Percentiles rank a stretch among this genome's conserved stretches.
Evolutionary conservation across 1,140 invertebrate genomes (phyloP).

Genomic region (Drosophila carrolli): DNA sequence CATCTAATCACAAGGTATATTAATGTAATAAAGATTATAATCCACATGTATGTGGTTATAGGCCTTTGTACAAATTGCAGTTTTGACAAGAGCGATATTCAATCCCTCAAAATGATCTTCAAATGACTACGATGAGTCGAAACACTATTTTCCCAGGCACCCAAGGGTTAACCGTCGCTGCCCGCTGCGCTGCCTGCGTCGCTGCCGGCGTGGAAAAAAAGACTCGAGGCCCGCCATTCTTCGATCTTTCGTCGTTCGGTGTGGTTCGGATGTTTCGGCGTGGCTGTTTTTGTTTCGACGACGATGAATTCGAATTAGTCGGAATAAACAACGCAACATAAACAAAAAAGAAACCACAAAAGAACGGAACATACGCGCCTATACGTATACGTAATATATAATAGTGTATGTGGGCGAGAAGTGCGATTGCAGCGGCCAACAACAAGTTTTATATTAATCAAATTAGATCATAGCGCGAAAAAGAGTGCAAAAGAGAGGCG

Average conservation of each 20-base stretch:
- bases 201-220: constrained; percentile 30
- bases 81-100: background rate
- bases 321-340: constrained; percentile 67
- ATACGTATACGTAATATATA: constrained; percentile 21
- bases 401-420: constrained; percentile 43
- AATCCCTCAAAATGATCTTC: background rate
- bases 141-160: background rate
- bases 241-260: constrained; percentile 75
- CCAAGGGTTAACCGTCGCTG: constrained; percentile 29
- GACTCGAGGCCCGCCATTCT: constrained; percentile 39
- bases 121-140: background rate
- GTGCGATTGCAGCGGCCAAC: constrained; percentile 55
- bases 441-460: constrained; percentile 82
- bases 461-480: constrained; percentile 68
- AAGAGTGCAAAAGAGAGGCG: constrained; percentile 40
- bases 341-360: constrained; percentile 69
- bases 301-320: constrained; percentile 54
- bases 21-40: background rate
- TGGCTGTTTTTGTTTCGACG: constrained; percentile 7
- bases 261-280: constrained; percentile 36
- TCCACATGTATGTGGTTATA: too few relatives aligned
- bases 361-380: constrained; percentile 42
- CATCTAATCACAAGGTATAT: background rate
- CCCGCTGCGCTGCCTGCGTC: constrained; percentile 25
- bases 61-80: background rate